Base-by-base conservation (phyloP, 2,888 invertebrate species). In the Plagiodera versicolora region DNA sequence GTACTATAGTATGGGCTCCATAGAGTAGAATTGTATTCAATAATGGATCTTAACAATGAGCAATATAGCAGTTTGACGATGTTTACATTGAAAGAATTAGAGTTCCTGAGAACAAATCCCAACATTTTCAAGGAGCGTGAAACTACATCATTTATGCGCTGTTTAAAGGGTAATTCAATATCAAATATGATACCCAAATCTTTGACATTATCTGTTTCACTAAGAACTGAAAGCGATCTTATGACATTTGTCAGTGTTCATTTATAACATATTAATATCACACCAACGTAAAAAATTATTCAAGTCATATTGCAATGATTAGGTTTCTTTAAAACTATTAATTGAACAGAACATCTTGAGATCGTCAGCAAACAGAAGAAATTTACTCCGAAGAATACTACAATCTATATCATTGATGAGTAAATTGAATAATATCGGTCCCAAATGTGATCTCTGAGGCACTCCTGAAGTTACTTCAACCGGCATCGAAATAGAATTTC, bases 231-330 rank as follows among this genome's bases (percentile, higher is more conserved):
- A 39, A n/a, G 39, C 18, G 16, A 45, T 16, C 45, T 45, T 45
- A 16, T 45, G 45, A 16, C 16, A 45, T 14, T 46, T 46, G 18
- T 46, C 11, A 46, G 2, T 46, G 20, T 18, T 46, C 11, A 46
- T 4, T 19, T 46, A 19, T 18, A 46, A 45, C 45, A 45, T 45
- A 18, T 45, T 45, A 10, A 45, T 14, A 45, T 18, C 45, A 14
- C 45, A 45, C 45, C 45, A 45, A 45, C 45, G 18, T 45, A n/a
- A 44, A 44, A 44, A 44, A 44, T 44, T 4, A 44, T 44, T 44
- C 11, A 44, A n/a, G 3, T 44, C 45, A 16, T 45, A 45, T n/a
- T 30, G 17, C 32, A 52, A 32, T 19, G n/a, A 39, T 53, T 53
- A n/a, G 53, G 35, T 9, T 6, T 53, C 46, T 46, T 10, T 46